A percentile compares a stretch with the other conserved stretches of the same genome.
Evolutionary conservation across 1,140 invertebrate genomes (phyloP).

Genomic region (Bemisia tabaci): DNA sequence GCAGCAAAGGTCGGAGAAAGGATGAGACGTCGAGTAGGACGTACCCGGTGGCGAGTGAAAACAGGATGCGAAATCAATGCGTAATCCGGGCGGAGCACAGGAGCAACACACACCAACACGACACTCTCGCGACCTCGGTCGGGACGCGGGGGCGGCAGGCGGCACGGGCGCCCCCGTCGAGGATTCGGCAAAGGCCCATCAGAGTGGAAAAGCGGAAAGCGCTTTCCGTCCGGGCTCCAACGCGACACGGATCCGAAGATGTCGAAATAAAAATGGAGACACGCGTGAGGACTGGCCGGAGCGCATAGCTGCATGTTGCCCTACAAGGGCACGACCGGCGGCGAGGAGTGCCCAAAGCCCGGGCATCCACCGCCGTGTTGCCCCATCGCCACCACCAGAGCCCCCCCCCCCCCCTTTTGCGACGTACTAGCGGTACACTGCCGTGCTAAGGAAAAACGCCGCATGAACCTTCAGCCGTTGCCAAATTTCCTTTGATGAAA

Average conservation of each 20-base stretch:
- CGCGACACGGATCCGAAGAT: not conserved
- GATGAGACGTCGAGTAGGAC: not conserved
- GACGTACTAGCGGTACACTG: too few species aligned
- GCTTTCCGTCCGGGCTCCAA: not conserved
- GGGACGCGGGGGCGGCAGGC: not conserved
- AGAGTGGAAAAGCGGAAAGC: not conserved
- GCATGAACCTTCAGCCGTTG: too few species aligned
- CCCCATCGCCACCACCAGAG: too few species aligned
- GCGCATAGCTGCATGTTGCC: not conserved
- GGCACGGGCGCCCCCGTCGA: not conserved
- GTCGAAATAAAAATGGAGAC: not conserved
- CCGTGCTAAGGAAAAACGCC: too few species aligned
- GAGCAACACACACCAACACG: not conserved
- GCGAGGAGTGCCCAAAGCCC: too few species aligned
- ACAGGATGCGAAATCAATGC: not conserved
- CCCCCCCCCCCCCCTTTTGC: too few species aligned
- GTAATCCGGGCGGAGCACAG: not conserved
- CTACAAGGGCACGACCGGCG: not conserved
- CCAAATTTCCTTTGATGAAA: too few species aligned
- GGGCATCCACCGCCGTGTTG: too few species aligned
- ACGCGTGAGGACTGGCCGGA: not conserved
- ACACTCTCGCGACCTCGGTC: too few species aligned
- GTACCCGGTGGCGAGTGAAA: not conserved
- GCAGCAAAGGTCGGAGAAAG: too few species aligned
- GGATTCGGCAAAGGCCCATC: not conserved